Evolutionary conservation across 2,113 vertebrate species (phyloP).

Genomic region (Amia ocellicauda): DNA sequence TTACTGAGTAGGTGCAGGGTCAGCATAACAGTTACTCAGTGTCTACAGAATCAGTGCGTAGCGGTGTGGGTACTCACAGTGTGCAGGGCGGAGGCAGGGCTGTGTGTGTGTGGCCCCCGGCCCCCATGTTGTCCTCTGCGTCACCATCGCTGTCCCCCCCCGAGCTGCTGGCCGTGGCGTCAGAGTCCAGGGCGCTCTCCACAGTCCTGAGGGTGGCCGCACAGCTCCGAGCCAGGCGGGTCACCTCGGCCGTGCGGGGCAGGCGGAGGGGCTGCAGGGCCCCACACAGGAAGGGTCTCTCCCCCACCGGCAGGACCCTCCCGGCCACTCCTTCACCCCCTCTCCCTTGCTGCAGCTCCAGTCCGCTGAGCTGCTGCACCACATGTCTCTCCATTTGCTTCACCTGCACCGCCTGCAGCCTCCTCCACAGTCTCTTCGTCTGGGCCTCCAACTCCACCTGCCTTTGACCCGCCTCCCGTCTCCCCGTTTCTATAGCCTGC

Average conservation of each 20-base stretch:
- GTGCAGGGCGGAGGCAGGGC: neutral
- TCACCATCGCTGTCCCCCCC: constrained; percentile 42
- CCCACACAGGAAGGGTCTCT: constrained; percentile 1
- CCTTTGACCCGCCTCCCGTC: constrained; percentile 26
- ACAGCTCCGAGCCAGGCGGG: constrained; percentile 41
- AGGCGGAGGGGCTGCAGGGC: neutral
- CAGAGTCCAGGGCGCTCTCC: constrained; percentile 56
- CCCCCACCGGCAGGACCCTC: neutral
- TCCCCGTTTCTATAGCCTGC: constrained; percentile 27
- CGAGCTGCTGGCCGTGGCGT: constrained; percentile 54
- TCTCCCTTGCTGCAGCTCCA: constrained; percentile 13
- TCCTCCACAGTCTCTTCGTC: constrained; percentile 41
- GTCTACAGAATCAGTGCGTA: no score
- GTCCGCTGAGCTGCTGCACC: constrained; percentile 42
- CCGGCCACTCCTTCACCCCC: constrained; percentile 11
- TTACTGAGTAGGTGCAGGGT: no score
- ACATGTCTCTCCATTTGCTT: constrained; percentile 54
- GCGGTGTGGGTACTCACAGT: constrained; percentile 9
- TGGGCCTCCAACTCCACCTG: constrained; percentile 45
- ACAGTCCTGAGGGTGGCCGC: constrained; percentile 44
- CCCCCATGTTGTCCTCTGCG: constrained; percentile 28
- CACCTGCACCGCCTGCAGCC: constrained; percentile 51
- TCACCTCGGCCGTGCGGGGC: constrained; percentile 33
- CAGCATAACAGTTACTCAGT: no score
- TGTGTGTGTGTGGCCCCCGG: neutral